A percentile compares a stretch with the other conserved stretches of the same genome.
Conservation (phyloP, 1,140 invertebrate species). For the Chrysomallon squamiferum region DNA sequence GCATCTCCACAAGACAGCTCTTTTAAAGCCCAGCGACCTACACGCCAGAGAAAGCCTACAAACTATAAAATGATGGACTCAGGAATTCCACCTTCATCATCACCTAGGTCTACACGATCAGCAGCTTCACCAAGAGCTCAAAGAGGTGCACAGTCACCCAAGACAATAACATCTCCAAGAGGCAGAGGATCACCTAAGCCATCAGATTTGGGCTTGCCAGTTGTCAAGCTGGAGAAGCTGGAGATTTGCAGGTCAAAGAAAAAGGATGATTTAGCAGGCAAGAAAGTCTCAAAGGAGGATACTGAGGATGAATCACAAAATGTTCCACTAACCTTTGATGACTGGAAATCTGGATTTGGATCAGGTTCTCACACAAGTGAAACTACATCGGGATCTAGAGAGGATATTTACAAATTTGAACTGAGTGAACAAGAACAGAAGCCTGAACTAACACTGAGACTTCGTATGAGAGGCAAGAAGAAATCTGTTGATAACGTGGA, state of each 20-base stretch:
- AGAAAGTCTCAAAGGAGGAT: neutral
- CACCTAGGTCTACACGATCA: slow-evolving; percentile 19
- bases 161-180: slow-evolving; percentile 31
- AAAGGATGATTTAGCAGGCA: slow-evolving; percentile 4
- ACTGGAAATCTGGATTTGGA: slow-evolving; percentile 18
- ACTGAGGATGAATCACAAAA: slow-evolving; percentile 3
- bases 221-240: slow-evolving; percentile 49
- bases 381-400: slow-evolving; percentile 14
- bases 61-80: slow-evolving; percentile 47
- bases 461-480: slow-evolving; percentile 5
- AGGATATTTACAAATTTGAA: slow-evolving; percentile 31
- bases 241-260: slow-evolving; percentile 21
- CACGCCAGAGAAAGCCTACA: slow-evolving; percentile 28
- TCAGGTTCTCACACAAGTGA: slow-evolving; percentile 11
- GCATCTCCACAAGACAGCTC: slow-evolving; percentile 10
- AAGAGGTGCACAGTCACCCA: slow-evolving; percentile 33
- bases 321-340: slow-evolving; percentile 17
- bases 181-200: slow-evolving; percentile 29
- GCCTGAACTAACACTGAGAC: slow-evolving; percentile 6
- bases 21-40: slow-evolving; percentile 24
- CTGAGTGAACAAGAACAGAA: slow-evolving; percentile 26
- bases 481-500: slow-evolving; percentile 5
- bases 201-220: slow-evolving; percentile 34
- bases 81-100: slow-evolving; percentile 32
- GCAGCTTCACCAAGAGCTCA: slow-evolving; percentile 26